Evolutionary conservation across 2,113 vertebrate genomes (phyloP).

Genomic region (Heterochromis multidens): DNA sequence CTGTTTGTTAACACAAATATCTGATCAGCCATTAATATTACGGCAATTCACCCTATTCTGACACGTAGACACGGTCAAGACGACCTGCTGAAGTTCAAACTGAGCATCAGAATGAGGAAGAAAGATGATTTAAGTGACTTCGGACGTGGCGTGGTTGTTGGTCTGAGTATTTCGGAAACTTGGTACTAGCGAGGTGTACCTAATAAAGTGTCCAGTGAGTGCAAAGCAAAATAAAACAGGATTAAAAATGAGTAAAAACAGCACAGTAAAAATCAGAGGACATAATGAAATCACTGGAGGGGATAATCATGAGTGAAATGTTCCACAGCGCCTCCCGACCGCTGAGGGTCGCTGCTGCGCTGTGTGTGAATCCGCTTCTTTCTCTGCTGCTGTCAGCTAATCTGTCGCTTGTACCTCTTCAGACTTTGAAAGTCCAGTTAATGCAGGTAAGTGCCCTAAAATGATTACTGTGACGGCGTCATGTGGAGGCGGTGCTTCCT

Average conservation of each 20-base stretch:
- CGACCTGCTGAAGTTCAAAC: neutral
- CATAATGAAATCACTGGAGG: too few relatives aligned
- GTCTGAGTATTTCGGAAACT: neutral
- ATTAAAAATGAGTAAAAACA: neutral
- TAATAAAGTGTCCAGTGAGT: neutral
- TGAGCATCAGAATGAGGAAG: neutral
- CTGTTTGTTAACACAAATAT: neutral
- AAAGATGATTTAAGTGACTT: neutral
- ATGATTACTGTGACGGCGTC: fast-evolving
- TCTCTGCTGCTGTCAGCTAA: neutral
- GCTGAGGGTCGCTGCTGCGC: slow-evolving; percentile 6
- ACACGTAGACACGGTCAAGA: neutral
- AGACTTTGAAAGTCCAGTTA: slow-evolving; percentile 24
- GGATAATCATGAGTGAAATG: neutral
- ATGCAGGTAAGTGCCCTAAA: slow-evolving; percentile 60
- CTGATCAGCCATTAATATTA: neutral
- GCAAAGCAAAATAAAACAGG: neutral
- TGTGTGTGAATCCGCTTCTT: neutral
- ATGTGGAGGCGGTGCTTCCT: neutral
- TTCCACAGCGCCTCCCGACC: slow-evolving; percentile 21
- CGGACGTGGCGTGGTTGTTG: neutral
- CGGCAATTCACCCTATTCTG: neutral
- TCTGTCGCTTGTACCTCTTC: neutral
- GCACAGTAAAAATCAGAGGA: too few relatives aligned
- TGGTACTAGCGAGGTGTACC: neutral